Evolutionary conservation across 2,888 invertebrate genomes (phyloP).

Genomic region (Hirtodrosophila cameraria): DNA sequence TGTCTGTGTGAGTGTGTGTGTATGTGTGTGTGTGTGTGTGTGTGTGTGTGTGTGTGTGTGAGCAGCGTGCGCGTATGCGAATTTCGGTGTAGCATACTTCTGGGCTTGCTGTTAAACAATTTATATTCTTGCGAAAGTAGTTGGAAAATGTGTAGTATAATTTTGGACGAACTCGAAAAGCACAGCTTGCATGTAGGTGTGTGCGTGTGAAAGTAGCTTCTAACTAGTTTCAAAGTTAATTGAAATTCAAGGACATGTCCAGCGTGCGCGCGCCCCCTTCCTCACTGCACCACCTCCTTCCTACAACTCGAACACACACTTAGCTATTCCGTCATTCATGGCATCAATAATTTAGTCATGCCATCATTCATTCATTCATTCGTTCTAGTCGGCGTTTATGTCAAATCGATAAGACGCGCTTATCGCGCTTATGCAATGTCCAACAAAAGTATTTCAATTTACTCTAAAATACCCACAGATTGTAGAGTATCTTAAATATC

Average conservation of each 20-base stretch:
- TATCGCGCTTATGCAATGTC: constrained; percentile 62
- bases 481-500: constrained; percentile 3
- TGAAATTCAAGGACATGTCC: constrained; percentile 69
- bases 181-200: constrained; percentile 2
- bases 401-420: constrained; percentile 45
- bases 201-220: constrained; percentile 37
- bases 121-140: constrained; percentile 31
- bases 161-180: too few species aligned
- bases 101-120: constrained; percentile 57
- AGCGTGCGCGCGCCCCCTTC: too few species aligned
- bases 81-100: constrained; percentile 62
- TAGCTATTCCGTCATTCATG: constrained; percentile 3
- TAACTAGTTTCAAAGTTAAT: constrained; percentile 53
- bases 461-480: constrained; percentile 14
- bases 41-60: constrained; percentile 11
- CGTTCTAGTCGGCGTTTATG: constrained; percentile 28
- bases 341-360: neutral
- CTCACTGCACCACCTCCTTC: too few species aligned
- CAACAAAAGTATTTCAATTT: neutral
- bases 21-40: constrained; percentile 7
- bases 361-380: constrained; percentile 9
- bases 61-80: too few species aligned
- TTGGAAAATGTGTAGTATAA: too few species aligned
- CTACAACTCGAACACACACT: neutral
- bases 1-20: constrained; percentile 28